Percentiles rank a stretch among this genome's conserved stretches.
Conservation (phyloP, 2,113 vertebrate species). For the Romanogobio albipinnatus region DNA sequence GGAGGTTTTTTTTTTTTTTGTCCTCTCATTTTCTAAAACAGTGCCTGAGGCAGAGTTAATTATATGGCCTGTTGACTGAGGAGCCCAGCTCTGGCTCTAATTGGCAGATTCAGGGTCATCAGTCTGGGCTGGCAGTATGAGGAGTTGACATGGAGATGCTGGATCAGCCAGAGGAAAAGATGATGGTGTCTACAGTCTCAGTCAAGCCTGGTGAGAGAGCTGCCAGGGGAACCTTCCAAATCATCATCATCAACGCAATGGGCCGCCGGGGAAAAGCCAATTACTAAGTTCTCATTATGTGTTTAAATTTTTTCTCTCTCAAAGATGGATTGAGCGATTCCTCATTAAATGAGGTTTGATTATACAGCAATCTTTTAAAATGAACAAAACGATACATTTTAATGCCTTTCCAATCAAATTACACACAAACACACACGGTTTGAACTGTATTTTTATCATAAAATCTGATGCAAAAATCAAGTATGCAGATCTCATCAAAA, state of each 20-base stretch:
- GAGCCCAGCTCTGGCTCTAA: constrained; percentile 69
- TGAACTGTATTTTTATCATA: neutral
- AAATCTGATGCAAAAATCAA: neutral
- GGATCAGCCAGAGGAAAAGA: constrained; percentile 65
- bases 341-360: constrained; percentile 15
- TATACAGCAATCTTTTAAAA: neutral
- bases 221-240: constrained; percentile 50
- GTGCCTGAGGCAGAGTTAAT: constrained; percentile 74
- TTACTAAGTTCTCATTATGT: constrained; percentile 27
- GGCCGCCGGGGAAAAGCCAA: constrained; percentile 8
- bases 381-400: neutral
- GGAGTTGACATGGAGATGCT: constrained; percentile 51
- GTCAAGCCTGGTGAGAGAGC: constrained; percentile 44
- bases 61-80: constrained; percentile 66
- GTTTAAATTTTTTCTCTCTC: neutral
- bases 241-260: constrained; percentile 46
- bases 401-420: constrained; percentile 4
- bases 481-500: neutral
- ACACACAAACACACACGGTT: neutral
- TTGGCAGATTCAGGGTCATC: constrained; percentile 71
- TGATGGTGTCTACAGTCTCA: constrained; percentile 48
- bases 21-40: constrained; percentile 62
- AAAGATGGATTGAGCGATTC: neutral
- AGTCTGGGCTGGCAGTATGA: constrained; percentile 55
- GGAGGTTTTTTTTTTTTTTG: constrained; percentile 42